Conservation (phyloP, 2,113 vertebrate genomes). For the Archilochus colubris region DNA sequence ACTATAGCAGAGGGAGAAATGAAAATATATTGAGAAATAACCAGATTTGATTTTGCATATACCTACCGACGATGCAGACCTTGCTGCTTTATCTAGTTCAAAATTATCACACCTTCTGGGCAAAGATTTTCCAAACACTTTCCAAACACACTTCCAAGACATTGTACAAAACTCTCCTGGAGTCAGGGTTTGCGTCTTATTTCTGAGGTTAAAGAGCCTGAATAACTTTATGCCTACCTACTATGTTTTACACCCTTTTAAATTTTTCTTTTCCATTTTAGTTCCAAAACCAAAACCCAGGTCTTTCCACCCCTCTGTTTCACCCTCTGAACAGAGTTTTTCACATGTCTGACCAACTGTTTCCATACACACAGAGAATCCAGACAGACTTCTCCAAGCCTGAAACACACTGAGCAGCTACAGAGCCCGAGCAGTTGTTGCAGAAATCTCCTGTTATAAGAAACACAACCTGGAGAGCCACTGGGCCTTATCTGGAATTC, state of each 20-base stretch:
- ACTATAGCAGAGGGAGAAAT: background rate
- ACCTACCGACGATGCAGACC: rapidly evolving
- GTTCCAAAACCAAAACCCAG: background rate
- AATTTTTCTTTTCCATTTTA: background rate
- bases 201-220: background rate
- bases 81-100: background rate
- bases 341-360: no score
- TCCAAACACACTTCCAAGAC: no score
- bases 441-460: background rate
- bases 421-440: background rate
- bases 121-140: background rate
- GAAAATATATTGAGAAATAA: background rate
- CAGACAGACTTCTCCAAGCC: background rate
- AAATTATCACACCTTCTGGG: background rate
- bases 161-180: background rate
- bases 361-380: background rate
- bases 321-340: background rate
- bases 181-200: background rate
- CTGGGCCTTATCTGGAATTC: background rate
- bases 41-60: background rate
- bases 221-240: background rate
- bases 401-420: background rate
- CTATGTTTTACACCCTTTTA: background rate
- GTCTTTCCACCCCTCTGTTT: no score
- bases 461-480: background rate